Evolutionary conservation across 2,888 invertebrate genomes (phyloP).

Genomic region (Tinea semifulvella): DNA sequence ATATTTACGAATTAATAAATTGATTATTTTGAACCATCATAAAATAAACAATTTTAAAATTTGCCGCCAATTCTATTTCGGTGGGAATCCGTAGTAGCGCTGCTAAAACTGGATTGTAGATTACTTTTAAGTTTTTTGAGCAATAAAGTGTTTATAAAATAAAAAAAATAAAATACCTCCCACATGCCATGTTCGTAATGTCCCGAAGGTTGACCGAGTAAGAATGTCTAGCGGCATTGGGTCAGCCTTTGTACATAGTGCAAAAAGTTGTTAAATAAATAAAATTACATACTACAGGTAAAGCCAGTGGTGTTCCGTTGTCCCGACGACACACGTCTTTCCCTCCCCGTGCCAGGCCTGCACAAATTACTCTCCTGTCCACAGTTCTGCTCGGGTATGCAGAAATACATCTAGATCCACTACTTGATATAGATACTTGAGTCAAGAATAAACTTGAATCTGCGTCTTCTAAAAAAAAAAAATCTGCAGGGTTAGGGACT

Average conservation of each 20-base stretch:
- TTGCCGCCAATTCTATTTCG: neutral
- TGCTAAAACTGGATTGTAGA: too few relatives aligned
- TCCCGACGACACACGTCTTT: neutral
- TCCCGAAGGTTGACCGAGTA: too few relatives aligned
- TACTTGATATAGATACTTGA: conserved; percentile 1
- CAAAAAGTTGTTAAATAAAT: too few relatives aligned
- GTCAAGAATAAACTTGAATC: neutral
- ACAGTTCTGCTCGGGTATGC: neutral
- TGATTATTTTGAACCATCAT: neutral
- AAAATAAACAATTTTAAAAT: neutral
- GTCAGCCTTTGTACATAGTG: too few relatives aligned
- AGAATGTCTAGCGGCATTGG: too few relatives aligned
- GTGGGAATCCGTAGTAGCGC: too few relatives aligned
- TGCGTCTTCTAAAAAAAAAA: too few relatives aligned
- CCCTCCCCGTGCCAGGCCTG: neutral
- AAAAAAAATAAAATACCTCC: too few relatives aligned
- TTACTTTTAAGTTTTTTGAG: too few relatives aligned
- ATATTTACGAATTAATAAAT: too few relatives aligned
- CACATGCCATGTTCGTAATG: neutral
- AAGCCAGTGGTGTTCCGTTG: neutral
- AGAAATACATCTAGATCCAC: neutral
- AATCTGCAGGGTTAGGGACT: too few relatives aligned
- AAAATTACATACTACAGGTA: conserved; percentile 5
- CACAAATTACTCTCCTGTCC: conserved; percentile 5
- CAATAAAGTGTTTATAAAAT: too few relatives aligned